A percentile compares a stretch with the other conserved stretches of the same genome.
Conservation (phyloP, 2,113 vertebrate species). For the Daphoenositta chrysoptera region DNA sequence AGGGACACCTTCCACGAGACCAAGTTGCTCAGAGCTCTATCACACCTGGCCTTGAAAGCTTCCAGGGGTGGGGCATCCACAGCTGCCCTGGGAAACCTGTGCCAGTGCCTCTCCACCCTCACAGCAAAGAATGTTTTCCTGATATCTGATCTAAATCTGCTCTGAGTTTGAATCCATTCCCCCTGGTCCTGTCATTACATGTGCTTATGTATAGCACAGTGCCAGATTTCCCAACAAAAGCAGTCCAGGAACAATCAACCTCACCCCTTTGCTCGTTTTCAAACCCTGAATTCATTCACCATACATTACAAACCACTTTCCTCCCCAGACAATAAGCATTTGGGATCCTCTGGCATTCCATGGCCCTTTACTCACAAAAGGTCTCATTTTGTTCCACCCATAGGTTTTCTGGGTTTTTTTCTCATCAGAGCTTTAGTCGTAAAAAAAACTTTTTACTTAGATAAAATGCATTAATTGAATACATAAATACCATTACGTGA, state of each 20-base stretch:
- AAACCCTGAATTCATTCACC: not conserved
- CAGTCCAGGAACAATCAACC: not conserved
- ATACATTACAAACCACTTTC: conserved; percentile 9
- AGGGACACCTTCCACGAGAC: not conserved
- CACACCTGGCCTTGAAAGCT: not conserved
- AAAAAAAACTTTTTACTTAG: not conserved
- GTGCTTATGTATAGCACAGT: not conserved
- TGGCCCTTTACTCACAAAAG: not conserved
- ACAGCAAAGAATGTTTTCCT: not conserved
- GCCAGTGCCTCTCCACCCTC: not conserved
- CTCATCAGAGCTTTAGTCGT: not conserved
- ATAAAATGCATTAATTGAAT: not conserved
- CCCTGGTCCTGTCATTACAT: not conserved
- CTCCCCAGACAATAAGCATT: not conserved
- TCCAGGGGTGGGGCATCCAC: not conserved
- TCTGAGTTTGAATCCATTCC: not conserved
- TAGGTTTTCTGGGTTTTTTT: not conserved
- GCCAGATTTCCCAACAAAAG: conserved; percentile 4
- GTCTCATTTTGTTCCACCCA: not conserved
- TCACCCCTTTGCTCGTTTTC: not conserved
- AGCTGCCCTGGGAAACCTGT: not conserved
- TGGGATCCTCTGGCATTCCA: not conserved
- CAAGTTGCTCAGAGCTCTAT: not conserved
- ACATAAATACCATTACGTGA: not conserved
- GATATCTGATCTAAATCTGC: not conserved